Base-by-base conservation (phyloP, 2,888 invertebrate species). In the Incurvaria masculella region DNA sequence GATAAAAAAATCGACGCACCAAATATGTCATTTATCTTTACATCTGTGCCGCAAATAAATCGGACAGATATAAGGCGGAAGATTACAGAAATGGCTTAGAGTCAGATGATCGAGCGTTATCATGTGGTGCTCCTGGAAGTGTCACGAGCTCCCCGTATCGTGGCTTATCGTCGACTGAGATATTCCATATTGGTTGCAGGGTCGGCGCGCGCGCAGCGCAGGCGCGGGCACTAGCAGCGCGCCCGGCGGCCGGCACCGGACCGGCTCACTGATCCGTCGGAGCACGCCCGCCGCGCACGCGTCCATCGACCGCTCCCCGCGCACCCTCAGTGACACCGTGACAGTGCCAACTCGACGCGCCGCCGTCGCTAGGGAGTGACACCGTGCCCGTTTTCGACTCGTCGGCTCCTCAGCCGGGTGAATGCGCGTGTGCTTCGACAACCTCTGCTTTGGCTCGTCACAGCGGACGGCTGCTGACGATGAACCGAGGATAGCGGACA, bases 341-440 rank as follows among this genome's bases (percentile, higher is more conserved):
- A 5, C 33, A 33, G 33, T 33, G 33, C 14, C 14, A 33, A 51
- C 56, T 54, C 23, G 23, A 23, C 23, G 5, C 23, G 5, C 23
- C 10, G 10, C 5, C 10, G 23, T 23, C 10, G 4, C 10, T 10
- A 23, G 4, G 5, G 23, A 23, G 72, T 8, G 59, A 64, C 69
- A 69, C 69, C 64, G 58, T 54, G 63, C 73, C 72, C 74, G 65
- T 73, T 46, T 56, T 56, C 70, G 65, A 60, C 68, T 69, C 64
- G 57, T 68, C 69, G 70, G 71, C 69, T 68, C 70, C 68, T 67
- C 66, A 82, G 72, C 81, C 84, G 84, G 84, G 85, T 87, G 85
- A 86, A 91, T 91, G 91, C 91, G 91, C 85, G 88, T 91, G 84
- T 91, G 91, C 80, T 90, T 91, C 81, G 90, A 91, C 80, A 86